Conservation (phyloP, 2,888 invertebrate species). For the Acanthosoma haemorrhoidale region DNA sequence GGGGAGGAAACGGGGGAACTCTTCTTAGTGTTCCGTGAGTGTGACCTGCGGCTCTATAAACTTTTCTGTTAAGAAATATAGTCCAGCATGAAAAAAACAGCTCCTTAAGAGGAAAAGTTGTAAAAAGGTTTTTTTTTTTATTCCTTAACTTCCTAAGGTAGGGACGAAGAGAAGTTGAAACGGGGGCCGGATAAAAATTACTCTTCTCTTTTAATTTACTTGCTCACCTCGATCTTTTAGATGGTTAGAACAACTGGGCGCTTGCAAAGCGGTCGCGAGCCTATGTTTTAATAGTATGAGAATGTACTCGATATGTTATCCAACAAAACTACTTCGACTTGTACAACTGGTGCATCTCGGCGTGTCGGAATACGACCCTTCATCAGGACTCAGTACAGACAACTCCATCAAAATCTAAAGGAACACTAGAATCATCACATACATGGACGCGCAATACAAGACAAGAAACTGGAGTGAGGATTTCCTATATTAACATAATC, state of each 20-base stretch:
- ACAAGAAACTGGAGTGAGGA: too few relatives aligned
- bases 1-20: not conserved
- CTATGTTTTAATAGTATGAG: too few relatives aligned
- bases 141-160: not conserved
- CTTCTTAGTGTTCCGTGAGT: not conserved
- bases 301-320: too few relatives aligned
- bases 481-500: too few relatives aligned
- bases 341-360: too few relatives aligned
- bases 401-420: too few relatives aligned
- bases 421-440: too few relatives aligned
- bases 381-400: too few relatives aligned
- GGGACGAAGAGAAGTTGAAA: not conserved
- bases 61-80: constrained; percentile 36
- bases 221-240: not conserved
- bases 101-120: constrained; percentile 13
- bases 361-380: too few relatives aligned
- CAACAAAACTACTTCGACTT: too few relatives aligned
- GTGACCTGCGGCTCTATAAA: constrained; percentile 9
- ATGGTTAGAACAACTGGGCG: not conserved
- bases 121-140: not conserved
- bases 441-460: too few relatives aligned
- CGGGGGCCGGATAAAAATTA: not conserved
- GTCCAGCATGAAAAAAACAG: constrained; percentile 32
- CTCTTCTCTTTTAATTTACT: not conserved
- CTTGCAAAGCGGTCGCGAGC: not conserved